phyloP scores from a whole-genome alignment of 1,140 invertebrate species.

The Scaptomyza graminum region DNA sequence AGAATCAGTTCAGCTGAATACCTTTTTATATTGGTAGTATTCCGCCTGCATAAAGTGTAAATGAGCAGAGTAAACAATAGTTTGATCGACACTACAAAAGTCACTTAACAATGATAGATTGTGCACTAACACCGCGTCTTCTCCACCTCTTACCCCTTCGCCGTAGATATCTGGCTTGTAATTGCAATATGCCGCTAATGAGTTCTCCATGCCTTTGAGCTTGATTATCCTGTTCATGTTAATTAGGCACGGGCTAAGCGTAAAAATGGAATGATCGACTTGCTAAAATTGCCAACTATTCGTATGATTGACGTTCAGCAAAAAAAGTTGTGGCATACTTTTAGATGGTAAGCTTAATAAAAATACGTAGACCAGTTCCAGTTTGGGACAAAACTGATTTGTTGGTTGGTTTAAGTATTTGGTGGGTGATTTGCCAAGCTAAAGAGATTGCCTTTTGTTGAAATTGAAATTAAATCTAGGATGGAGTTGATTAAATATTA shows the following conservation, averaged over 20 bases:
- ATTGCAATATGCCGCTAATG: slow-evolving; percentile 27
- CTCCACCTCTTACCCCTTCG: background rate
- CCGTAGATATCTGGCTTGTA: slow-evolving; percentile 4
- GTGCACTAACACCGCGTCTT: slow-evolving; percentile 7
- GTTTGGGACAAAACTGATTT: too few relatives aligned
- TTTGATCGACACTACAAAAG: slow-evolving; percentile 1
- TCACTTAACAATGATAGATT: slow-evolving; percentile 10
- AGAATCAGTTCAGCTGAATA: background rate
- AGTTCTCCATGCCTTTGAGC: slow-evolving; percentile 30
- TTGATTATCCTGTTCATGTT: slow-evolving; percentile 21
- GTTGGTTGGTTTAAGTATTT: too few relatives aligned
- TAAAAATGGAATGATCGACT: slow-evolving; percentile 21
- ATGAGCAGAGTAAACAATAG: slow-evolving; percentile 25
- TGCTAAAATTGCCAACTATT: background rate
- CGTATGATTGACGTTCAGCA: background rate
- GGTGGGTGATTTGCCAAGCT: too few relatives aligned
- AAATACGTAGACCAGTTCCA: too few relatives aligned
- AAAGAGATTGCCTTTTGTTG: background rate
- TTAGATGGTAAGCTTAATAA: slow-evolving; percentile 15
- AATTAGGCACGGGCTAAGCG: slow-evolving; percentile 36
- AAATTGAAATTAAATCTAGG: background rate
- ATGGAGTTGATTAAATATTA: slow-evolving; percentile 20
- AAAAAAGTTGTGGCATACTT: slow-evolving; percentile 28
- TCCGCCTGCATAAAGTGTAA: slow-evolving; percentile 2
- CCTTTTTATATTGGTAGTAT: background rate